A percentile compares a stretch with the other conserved stretches of the same genome.
These are phyloP conservation scores for Coenonympha arcania DNA, from an alignment of 2,888 invertebrate species.

Conservation along the genomic window DNA sequence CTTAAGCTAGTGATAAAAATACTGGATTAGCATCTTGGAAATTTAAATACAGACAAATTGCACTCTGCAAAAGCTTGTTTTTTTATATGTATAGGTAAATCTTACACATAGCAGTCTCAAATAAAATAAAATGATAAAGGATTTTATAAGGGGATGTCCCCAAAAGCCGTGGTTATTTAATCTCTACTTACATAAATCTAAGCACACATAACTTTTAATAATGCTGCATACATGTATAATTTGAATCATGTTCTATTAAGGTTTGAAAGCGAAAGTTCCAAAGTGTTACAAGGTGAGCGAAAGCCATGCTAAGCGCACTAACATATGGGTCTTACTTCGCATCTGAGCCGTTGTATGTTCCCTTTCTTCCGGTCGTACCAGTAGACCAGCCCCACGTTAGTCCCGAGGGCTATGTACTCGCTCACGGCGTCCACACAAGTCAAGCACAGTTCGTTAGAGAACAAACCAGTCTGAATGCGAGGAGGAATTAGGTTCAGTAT, in stretches of 20 bases:
- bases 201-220: too few species aligned
- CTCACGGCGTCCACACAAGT: conserved; percentile 88
- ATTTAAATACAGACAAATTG: too few species aligned
- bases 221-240: neutral
- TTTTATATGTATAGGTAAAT: too few species aligned
- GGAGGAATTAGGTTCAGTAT: conserved; percentile 84
- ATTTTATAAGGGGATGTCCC: neutral
- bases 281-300: conserved; percentile 42
- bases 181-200: too few species aligned
- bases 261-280: conserved; percentile 12
- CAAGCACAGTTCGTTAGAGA: conserved; percentile 81
- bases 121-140: neutral
- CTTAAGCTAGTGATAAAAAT: too few species aligned
- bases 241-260: neutral
- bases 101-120: too few species aligned
- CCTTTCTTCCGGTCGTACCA: conserved; percentile 88
- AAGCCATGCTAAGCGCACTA: conserved; percentile 33
- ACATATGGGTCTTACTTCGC: conserved; percentile 87
- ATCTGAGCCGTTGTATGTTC: conserved; percentile 83
- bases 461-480: conserved; percentile 82
- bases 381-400: conserved; percentile 88
- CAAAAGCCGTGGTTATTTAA: too few species aligned
- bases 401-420: conserved; percentile 88
- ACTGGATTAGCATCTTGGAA: too few species aligned
- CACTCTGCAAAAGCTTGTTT: too few species aligned